Evolutionary conservation across 2,888 invertebrate genomes (phyloP).

Genomic region (Noctua pronuba): DNA sequence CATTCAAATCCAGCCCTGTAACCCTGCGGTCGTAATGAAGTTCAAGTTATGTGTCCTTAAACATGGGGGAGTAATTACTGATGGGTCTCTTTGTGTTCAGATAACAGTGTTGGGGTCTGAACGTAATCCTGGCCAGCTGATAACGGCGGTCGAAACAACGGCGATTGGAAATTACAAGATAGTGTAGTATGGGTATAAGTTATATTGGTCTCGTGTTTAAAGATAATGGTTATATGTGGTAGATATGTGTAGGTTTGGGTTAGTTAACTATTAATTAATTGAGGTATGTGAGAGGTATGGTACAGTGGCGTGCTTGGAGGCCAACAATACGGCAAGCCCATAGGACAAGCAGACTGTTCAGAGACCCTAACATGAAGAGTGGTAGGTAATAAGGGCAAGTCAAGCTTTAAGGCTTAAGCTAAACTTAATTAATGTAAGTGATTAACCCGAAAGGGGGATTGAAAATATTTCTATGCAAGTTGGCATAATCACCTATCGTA

Average conservation of each 20-base stretch:
- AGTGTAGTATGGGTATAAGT: conserved; percentile 21
- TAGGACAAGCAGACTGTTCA: too few species aligned
- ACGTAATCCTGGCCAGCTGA: conserved; percentile 64
- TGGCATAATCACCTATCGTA: background rate
- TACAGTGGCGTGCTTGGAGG: too few species aligned
- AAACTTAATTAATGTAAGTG: background rate
- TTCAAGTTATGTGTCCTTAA: conserved; percentile 76
- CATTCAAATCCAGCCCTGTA: conserved; percentile 34
- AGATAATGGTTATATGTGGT: conserved; percentile 45
- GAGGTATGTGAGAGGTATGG: background rate
- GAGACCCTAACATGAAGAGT: too few species aligned
- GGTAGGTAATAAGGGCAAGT: too few species aligned
- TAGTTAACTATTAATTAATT: conserved; percentile 24
- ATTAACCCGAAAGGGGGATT: background rate
- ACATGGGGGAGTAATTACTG: conserved; percentile 82
- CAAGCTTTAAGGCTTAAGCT: too few species aligned
- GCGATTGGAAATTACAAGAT: conserved; percentile 59
- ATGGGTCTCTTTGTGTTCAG: conserved; percentile 78
- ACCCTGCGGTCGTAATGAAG: conserved; percentile 74
- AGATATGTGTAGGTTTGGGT: conserved; percentile 15
- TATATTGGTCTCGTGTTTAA: background rate
- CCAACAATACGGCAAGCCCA: too few species aligned
- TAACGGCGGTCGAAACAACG: conserved; percentile 51
- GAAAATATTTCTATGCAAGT: background rate
- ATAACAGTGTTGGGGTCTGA: conserved; percentile 73